phyloP scores from a whole-genome alignment of 2,888 invertebrate species.

The Atrina japonica region DNA sequence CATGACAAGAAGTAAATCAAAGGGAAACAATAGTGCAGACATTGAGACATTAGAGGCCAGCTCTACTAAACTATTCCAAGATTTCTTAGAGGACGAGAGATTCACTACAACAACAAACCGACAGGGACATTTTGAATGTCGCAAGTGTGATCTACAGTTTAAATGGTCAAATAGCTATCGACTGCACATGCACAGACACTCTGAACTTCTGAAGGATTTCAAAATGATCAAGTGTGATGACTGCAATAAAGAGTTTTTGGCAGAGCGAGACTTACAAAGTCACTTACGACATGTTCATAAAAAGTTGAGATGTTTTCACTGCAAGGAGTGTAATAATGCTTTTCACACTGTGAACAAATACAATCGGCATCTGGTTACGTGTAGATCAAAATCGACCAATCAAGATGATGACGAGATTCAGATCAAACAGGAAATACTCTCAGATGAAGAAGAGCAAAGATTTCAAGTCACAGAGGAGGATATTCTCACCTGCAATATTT shows the following conservation, averaged over 20 bases:
- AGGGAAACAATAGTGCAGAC: no score
- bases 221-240: slow-evolving; percentile 20
- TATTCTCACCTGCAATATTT: slow-evolving; percentile 19
- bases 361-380: slow-evolving; percentile 1
- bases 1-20: no score
- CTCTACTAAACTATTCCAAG: no score
- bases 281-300: slow-evolving; percentile 13
- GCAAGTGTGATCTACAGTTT: slow-evolving; percentile 1
- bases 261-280: slow-evolving; percentile 3
- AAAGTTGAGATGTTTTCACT: slow-evolving; percentile 10
- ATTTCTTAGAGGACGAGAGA: slow-evolving; percentile 6
- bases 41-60: no score
- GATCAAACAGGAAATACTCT: not conserved
- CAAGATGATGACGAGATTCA: not conserved
- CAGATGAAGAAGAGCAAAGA: not conserved
- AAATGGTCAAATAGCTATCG: slow-evolving; percentile 6
- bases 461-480: not conserved
- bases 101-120: slow-evolving; percentile 3
- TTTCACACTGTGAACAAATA: slow-evolving; percentile 2
- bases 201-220: slow-evolving; percentile 1
- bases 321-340: not conserved
- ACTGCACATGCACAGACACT: slow-evolving; percentile 28
- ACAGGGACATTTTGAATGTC: slow-evolving; percentile 4
- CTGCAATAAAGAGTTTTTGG: slow-evolving; percentile 20
- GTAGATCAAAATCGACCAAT: not conserved